Evolutionary conservation across 2,113 vertebrate genomes (phyloP).

Genomic region (Trichomycterus rosablanca): DNA sequence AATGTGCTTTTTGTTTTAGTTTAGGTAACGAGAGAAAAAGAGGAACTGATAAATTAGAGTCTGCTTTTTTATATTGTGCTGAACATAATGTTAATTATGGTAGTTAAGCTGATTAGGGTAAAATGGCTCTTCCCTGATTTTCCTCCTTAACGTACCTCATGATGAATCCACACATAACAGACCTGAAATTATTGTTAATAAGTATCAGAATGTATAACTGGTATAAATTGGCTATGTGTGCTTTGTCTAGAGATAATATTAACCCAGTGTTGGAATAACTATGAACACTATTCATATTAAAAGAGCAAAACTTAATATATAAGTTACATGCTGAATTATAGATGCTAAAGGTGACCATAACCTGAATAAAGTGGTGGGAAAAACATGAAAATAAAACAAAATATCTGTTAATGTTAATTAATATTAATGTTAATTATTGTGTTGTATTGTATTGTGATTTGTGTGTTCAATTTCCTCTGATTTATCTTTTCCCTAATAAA

Average conservation of each 20-base stretch:
- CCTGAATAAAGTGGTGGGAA: no score
- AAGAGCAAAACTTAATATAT: not conserved
- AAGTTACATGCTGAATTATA: not conserved
- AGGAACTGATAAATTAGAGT: conserved; percentile 32
- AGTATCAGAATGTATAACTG: conserved; percentile 50
- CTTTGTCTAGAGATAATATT: conserved; percentile 30
- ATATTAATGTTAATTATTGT: no score
- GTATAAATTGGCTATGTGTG: conserved; percentile 15
- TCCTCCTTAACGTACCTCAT: conserved; percentile 45
- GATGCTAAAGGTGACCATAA: no score
- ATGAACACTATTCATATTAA: conserved; percentile 9
- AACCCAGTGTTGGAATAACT: conserved; percentile 16
- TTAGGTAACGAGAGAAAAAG: conserved; percentile 13
- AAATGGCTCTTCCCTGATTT: conserved; percentile 35
- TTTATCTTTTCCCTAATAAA: no score
- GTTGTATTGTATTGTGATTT: no score
- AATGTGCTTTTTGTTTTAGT: conserved; percentile 53
- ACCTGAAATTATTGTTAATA: conserved; percentile 48
- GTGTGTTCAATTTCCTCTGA: no score
- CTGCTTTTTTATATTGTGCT: conserved; percentile 30
- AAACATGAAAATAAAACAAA: no score
- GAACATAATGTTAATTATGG: conserved; percentile 53
- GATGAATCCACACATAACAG: conserved; percentile 51
- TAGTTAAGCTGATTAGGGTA: conserved; percentile 36
- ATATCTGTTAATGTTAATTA: no score